Conservation (phyloP, 2,888 invertebrate species). For the Penaeus monodon region DNA sequence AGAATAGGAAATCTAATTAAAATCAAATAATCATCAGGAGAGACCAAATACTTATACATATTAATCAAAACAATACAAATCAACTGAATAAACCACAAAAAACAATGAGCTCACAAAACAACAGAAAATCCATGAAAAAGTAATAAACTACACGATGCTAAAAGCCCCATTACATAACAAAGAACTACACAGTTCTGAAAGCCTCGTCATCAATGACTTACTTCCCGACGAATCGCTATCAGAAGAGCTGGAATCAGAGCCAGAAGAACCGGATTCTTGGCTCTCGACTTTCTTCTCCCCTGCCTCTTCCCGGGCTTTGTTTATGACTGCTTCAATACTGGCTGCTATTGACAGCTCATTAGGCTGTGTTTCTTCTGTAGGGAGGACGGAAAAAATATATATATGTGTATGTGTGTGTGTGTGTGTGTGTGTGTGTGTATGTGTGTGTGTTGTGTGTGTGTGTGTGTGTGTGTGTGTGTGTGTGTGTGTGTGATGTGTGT, state of each 20-base stretch:
- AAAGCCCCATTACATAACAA: too few relatives aligned
- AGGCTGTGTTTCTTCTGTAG: constrained; percentile 31
- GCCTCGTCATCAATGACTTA: constrained; percentile 16
- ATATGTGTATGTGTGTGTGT: background rate
- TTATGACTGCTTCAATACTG: constrained; percentile 63
- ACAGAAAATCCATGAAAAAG: too few relatives aligned
- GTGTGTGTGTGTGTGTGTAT: background rate
- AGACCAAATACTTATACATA: too few relatives aligned
- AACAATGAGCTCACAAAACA: background rate
- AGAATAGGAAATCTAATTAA: too few relatives aligned
- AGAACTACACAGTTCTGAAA: too few relatives aligned
- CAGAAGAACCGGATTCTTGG: constrained; percentile 38
- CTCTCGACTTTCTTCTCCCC: constrained; percentile 35
- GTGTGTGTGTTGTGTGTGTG: background rate
- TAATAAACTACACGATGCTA: too few relatives aligned
- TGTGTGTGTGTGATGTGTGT: background rate
- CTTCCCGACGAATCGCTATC: constrained; percentile 57
- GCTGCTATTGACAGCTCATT: constrained; percentile 54
- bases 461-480: constrained; percentile 18
- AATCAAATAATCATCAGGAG: too few relatives aligned
- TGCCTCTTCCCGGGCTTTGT: constrained; percentile 57
- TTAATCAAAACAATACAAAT: too few relatives aligned
- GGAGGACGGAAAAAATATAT: too few relatives aligned
- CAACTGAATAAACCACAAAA: background rate
- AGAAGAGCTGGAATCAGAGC: constrained; percentile 46